Evolutionary conservation across 2,113 vertebrate species (phyloP), one percentile per base, ranked within the genome.

Genomic region (Brachypodius melanocephalos): DNA sequence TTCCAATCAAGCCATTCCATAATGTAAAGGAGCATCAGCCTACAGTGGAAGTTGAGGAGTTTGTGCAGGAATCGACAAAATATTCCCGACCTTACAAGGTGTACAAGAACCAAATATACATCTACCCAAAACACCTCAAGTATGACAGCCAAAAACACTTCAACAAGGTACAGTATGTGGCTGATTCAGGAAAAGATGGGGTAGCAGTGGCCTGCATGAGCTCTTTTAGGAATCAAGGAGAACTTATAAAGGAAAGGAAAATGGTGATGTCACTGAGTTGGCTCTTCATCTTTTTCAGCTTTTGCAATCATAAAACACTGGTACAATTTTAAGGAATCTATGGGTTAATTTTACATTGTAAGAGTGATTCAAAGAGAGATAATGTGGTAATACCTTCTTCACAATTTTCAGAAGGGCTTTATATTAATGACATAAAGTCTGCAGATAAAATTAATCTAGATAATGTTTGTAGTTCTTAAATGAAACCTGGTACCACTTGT

Each of bases 131-230:
- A 94, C 99, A 99, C 93, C 99, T 99, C 65, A 99, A 99, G 78
- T 99, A 99, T 10, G 99, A 99, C 90, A 98, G 98, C 94, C 99
- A 99, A 98, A 99, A 99, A 97, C 99, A 98, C 93, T 99, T 99
- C 84, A 98, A 98, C 94, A 99, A 99, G 99, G 99, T 99, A 98
- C 40, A 34, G 59, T 31, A 8, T 36, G 63, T 17, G 65, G 29
- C 26, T 22, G 19, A 0, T 31, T n/a, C 17, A 14, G 34, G 26
- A 21, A n/a, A 58, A 1, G 6, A 3, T 6, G 42, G 72, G 14
- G 9, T 65, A 25, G 24, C 20, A 13, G 26, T 16, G 36, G 19
- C 18, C 19, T 77, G 31, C 12, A 8, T 55, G 34, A 84, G 7
- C 45, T 78, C 14, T 82, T 29, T 13, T 5, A 49, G 45, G n/a